Conservation (phyloP, 2,888 invertebrate species). For the Macrophya alboannulata region DNA sequence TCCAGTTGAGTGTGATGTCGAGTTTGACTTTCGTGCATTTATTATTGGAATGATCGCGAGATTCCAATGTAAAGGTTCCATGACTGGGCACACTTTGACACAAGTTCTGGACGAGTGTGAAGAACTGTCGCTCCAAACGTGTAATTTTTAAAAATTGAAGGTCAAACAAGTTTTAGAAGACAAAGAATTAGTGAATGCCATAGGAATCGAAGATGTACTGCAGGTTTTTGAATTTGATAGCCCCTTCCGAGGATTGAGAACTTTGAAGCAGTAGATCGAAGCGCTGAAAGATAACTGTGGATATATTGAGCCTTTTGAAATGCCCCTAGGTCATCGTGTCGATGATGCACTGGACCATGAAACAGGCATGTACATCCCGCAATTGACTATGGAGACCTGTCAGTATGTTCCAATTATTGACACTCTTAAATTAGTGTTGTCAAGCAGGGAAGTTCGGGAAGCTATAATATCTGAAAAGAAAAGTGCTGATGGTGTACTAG, state of each 20-base stretch:
- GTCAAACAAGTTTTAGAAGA: neutral
- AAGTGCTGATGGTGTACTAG: conserved; percentile 54
- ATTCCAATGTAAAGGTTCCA: conserved; percentile 58
- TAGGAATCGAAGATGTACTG: neutral
- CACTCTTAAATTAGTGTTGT: conserved; percentile 58
- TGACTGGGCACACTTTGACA: conserved; percentile 56
- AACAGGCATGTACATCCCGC: conserved; percentile 56
- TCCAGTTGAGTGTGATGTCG: neutral
- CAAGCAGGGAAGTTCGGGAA: conserved; percentile 51
- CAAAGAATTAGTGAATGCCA: neutral
- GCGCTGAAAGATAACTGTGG: conserved; percentile 46
- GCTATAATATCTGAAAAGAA: conserved; percentile 57
- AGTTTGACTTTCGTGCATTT: neutral
- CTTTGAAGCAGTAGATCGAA: conserved; percentile 49
- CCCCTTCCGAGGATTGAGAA: conserved; percentile 51
- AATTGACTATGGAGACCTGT: too few relatives aligned
- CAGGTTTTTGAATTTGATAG: conserved; percentile 25
- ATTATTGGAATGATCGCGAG: conserved; percentile 14
- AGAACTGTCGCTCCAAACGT: conserved; percentile 36
- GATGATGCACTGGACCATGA: conserved; percentile 57
- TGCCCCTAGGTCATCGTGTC: conserved; percentile 53
- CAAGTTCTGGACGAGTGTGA: conserved; percentile 55
- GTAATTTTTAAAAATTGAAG: conserved; percentile 15
- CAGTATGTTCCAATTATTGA: conserved; percentile 59
- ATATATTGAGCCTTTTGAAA: conserved; percentile 58